Evolutionary conservation across 2,888 invertebrate genomes (phyloP), one percentile per base, ranked within the genome.

Genomic region (Andrena hattorfiana): DNA sequence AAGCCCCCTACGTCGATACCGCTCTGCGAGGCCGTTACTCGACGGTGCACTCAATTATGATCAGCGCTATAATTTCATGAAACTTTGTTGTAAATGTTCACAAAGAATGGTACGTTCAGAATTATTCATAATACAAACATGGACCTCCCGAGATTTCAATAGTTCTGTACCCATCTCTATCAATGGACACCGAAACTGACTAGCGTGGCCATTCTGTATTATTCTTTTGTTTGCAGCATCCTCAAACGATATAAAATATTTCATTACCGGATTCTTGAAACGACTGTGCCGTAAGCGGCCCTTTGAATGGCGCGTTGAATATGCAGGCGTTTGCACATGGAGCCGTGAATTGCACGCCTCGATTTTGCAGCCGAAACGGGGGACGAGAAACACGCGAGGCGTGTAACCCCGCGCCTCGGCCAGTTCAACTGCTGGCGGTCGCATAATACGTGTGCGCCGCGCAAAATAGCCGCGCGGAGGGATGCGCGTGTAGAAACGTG

Each of bases 381-480:
- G 42, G 62, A 23, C 23, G 30, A 30, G 73, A 59, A 64, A 59
- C 63, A 64, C 59, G 64, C 79, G 79, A 69, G 59, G 42, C 73
- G 73, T 69, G 64, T 69, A 73, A 81, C 56, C 56, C 69, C 51
- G 42, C 64, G 42, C 71, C 28, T 20, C 54, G 56, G 8, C 66
- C 62, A 35, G 60, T 62, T 79, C 30, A 56, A 63, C 35, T 13
- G 16, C 51, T 8, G 51, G 32, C 42, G 54, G 68, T 66, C 56
- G 74, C 73, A 74, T 81, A 81, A 81, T 81, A 74, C 81, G 64
- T 49, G 73, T 16, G 81, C 73, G 74, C 81, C 73, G 42, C 68
- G 20, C 81, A 71, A 72, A 81, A 81, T 67, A 74, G 73, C 73
- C 68, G 56, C 51, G 30, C 63, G 56, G 49, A 56, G 42, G 23